A percentile compares a stretch with the other conserved stretches of the same genome.
Evolutionary conservation across 2,113 vertebrate species (phyloP).

Genomic region (Diphyllodes magnificus): DNA sequence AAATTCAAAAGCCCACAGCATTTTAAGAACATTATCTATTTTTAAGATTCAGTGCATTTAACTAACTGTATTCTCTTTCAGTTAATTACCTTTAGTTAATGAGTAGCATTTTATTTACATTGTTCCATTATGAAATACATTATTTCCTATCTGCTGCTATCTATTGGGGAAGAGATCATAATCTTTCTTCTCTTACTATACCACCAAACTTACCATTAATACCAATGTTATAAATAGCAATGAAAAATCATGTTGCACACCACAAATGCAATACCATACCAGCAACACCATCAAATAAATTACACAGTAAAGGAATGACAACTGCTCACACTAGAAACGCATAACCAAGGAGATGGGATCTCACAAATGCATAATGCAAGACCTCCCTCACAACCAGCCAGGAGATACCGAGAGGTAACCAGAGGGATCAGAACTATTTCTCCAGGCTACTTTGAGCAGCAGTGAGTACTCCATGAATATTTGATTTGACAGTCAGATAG

Average conservation of each 20-base stretch:
- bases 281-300: not conserved
- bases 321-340: not conserved
- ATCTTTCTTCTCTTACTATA: not conserved
- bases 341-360: not conserved
- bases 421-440: not conserved
- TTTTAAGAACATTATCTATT: not conserved
- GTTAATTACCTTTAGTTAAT: not conserved
- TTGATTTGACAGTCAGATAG: not conserved
- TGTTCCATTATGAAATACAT: slow-evolving; percentile 7
- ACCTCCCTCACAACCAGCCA: not conserved
- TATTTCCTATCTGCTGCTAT: not conserved
- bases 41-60: not conserved
- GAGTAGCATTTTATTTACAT: slow-evolving; percentile 4
- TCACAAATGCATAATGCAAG: not conserved
- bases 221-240: not conserved
- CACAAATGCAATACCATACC: not conserved
- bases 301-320: not conserved
- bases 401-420: not conserved
- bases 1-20: not conserved
- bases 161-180: not conserved
- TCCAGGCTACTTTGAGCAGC: not conserved
- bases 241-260: not conserved
- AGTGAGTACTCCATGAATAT: not conserved
- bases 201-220: not conserved
- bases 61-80: slow-evolving; percentile 9